phyloP scores from a whole-genome alignment of 2,888 invertebrate species.

The Melanchra persicariae region DNA sequence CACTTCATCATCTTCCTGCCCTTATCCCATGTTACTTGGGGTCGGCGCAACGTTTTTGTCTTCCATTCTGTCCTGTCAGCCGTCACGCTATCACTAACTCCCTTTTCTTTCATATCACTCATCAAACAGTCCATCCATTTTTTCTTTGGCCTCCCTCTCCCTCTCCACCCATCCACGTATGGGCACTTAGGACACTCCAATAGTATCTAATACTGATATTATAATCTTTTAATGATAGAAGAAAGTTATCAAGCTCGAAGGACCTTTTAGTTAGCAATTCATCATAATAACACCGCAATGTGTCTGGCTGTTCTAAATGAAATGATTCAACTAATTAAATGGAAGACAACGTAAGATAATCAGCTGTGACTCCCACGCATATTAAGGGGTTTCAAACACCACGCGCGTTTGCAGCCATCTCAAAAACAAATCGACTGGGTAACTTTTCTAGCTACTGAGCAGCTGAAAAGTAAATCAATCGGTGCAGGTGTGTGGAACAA shows the following conservation, averaged over 20 bases:
- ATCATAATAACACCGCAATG: slow-evolving; percentile 19
- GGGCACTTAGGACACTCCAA: no score
- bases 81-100: no score
- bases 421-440: background rate
- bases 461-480: background rate
- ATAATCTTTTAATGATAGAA: background rate
- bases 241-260: slow-evolving; percentile 20
- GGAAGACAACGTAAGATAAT: slow-evolving; percentile 13
- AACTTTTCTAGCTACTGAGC: background rate
- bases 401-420: background rate
- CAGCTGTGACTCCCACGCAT: slow-evolving; percentile 23
- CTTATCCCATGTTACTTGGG: no score
- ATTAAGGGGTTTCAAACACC: background rate
- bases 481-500: background rate
- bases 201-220: no score
- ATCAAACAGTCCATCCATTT: no score
- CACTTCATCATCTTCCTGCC: no score
- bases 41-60: no score
- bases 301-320: slow-evolving; percentile 38
- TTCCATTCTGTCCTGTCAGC: no score
- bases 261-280: slow-evolving; percentile 3
- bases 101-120: no score
- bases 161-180: no score
- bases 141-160: no score
- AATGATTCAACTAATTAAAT: slow-evolving; percentile 44